Percentiles rank a stretch among this genome's conserved stretches.
phyloP scores from a whole-genome alignment of 2,113 vertebrate genomes.

The Lasiurus cinereus region DNA sequence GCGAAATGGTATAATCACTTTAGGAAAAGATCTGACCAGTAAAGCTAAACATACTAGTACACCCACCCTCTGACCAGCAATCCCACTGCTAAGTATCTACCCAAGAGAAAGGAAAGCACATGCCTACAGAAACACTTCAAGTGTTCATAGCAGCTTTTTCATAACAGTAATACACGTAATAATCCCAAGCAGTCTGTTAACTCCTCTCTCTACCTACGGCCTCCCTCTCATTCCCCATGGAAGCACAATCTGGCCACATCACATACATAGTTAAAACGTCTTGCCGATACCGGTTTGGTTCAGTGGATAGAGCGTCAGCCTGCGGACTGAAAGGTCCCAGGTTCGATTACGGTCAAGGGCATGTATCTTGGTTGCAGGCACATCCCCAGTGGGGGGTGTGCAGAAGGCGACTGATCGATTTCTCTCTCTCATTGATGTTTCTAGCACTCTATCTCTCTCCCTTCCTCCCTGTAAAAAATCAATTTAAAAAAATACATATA shows the following conservation, averaged over 20 bases:
- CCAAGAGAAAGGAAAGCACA: not conserved
- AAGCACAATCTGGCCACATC: not conserved
- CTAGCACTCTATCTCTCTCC: too few species aligned
- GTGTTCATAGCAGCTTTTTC: constrained; percentile 32
- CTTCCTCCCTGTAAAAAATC: too few species aligned
- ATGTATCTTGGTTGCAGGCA: too few species aligned
- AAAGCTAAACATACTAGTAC: not conserved
- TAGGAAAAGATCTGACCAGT: not conserved
- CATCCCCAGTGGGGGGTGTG: too few species aligned
- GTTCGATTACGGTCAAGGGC: too few species aligned
- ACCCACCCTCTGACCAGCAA: not conserved
- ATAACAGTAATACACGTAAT: not conserved
- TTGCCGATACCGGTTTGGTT: too few species aligned
- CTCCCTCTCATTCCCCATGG: not conserved
- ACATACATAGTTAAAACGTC: not conserved
- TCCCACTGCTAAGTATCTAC: not conserved
- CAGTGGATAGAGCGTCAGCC: too few species aligned
- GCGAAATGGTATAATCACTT: not conserved
- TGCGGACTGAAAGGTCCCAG: too few species aligned
- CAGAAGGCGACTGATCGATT: too few species aligned
- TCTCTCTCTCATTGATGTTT: too few species aligned
- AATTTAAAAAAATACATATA: too few species aligned
- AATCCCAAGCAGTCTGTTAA: not conserved
- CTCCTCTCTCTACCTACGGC: not conserved
- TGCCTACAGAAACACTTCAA: not conserved